Evolutionary conservation across 2,888 invertebrate genomes (phyloP).

Genomic region (Lucinisca nassula): DNA sequence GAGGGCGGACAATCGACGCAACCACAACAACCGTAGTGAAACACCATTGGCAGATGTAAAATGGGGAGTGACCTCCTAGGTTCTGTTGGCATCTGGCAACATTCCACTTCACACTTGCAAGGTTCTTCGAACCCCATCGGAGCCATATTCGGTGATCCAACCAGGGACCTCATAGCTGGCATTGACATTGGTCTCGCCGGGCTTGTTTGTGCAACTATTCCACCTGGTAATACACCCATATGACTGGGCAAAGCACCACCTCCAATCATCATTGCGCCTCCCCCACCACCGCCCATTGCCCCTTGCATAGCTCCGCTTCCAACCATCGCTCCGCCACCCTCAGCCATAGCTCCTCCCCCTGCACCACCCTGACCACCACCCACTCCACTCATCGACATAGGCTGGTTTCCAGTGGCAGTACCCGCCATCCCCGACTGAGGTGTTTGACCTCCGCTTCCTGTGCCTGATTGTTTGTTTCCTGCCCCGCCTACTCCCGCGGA

Average conservation of each 20-base stretch:
- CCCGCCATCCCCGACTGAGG: not conserved
- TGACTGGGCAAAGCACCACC: not conserved
- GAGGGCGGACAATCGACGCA: conserved; percentile 65
- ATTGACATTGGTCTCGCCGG: conserved; percentile 5
- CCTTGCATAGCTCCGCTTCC: conserved; percentile 9
- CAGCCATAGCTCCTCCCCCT: not conserved
- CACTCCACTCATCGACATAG: not conserved
- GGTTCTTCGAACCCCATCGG: conserved; percentile 51
- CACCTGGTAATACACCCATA: not conserved
- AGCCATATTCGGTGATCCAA: not conserved
- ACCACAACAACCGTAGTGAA: conserved; percentile 62
- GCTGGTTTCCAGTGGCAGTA: not conserved
- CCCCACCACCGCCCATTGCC: not conserved
- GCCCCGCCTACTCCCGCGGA: not conserved
- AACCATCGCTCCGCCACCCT: conserved; percentile 3
- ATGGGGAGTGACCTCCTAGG: conserved; percentile 58
- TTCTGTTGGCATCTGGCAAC: conserved; percentile 56
- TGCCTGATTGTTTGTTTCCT: not conserved
- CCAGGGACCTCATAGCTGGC: not conserved
- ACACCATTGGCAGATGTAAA: conserved; percentile 56
- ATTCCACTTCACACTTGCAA: conserved; percentile 65
- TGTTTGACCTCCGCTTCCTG: not conserved
- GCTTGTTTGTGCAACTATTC: not conserved
- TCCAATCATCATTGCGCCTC: not conserved
- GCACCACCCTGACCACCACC: not conserved